A percentile compares a stretch with the other conserved stretches of the same genome.
Conservation (phyloP, 2,797 vertebrate species). For the Dendrocincla tyrannina region DNA sequence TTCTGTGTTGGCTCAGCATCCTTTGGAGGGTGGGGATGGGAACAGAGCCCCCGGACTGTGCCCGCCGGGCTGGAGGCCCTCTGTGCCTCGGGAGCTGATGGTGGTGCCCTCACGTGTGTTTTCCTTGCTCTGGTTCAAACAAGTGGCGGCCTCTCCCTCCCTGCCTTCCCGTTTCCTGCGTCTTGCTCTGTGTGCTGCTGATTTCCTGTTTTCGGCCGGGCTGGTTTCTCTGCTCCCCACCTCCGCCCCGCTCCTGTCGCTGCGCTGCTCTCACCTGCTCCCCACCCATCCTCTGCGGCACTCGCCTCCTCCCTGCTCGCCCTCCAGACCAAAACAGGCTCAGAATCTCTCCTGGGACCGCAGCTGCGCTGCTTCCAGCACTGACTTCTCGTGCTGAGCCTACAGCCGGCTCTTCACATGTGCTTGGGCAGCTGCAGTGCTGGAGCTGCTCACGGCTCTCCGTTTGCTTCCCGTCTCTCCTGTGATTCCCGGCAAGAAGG, state of each 20-base stretch:
- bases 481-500: background rate
- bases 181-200: background rate
- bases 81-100: background rate
- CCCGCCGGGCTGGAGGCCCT: background rate
- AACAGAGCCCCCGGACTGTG: background rate
- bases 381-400: background rate
- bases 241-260: background rate
- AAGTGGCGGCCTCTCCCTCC: background rate
- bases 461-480: background rate
- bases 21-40: background rate
- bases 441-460: background rate
- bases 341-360: background rate
- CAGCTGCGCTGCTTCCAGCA: background rate
- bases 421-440: background rate
- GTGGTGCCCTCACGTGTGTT: rapidly evolving
- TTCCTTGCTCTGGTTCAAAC: background rate
- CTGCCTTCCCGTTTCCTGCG: background rate
- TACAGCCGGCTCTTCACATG: rapidly evolving
- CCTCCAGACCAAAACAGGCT: rapidly evolving
- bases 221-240: background rate
- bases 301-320: background rate
- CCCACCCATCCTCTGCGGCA: constrained; percentile 5
- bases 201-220: constrained; percentile 7
- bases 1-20: background rate
- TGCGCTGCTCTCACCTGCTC: background rate